Evolutionary conservation across 2,888 invertebrate species (phyloP), one percentile per base, ranked within the genome.

Genomic region (Coecobrya sp.): DNA sequence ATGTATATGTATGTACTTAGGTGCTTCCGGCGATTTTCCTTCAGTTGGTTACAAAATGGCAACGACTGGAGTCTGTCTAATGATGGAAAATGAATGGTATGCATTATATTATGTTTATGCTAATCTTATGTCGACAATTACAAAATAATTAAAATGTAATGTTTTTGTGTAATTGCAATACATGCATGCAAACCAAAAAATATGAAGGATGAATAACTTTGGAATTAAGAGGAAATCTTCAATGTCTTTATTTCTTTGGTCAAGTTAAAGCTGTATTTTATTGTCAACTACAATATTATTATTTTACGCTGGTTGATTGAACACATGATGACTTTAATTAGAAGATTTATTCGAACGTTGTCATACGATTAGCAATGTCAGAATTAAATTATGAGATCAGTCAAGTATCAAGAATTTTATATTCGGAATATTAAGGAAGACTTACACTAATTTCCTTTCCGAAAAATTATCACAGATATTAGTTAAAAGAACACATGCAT

Each of bases 381-480:
- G 16, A 49, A 49, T 36, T 13, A 49, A 49, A 11, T 49, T 19
- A 65, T 65, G 65, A 65, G 65, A 65, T 73, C 73, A 73, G n/a
- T 36, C n/a, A 73, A 36, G n/a, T 55, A 19, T 55, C n/a, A n/a
- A 5, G 7, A 16, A 4, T 19, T 55, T 55, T 55, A n/a, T n/a
- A n/a, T 19, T 4, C n/a, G 55, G 5, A 55, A 19, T 36, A 36
- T 7, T 55, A 1, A 19, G 19, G 55, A 55, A 55, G 5, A 19
- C 55, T 55, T 55, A 55, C 4, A 5, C n/a, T 19, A 4, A n/a
- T 19, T 55, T 13, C 16, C 16, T 49, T 7, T 7, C 49, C n/a
- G 2, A 27, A 82, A n/a, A 82, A 82, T 55, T 62, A 82, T 82
- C 82, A 82, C 82, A 62, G 62, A 36, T 19, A 62, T 59, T 62